Evolutionary conservation across 2,888 invertebrate species (phyloP).

Genomic region (Phengaris alcon): DNA sequence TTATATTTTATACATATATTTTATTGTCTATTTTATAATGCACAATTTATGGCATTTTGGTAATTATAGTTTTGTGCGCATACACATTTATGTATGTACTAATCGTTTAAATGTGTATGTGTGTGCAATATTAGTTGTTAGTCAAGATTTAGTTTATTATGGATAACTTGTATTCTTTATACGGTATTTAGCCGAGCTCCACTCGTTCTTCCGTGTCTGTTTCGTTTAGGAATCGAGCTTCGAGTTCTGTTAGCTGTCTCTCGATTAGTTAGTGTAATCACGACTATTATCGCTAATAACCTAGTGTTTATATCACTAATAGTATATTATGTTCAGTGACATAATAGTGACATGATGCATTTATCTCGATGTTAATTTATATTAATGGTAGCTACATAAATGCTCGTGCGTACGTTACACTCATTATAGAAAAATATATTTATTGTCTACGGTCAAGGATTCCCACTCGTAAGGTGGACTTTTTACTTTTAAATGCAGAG

Average conservation of each 20-base stretch:
- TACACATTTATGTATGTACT: slow-evolving; percentile 69
- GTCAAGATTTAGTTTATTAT: slow-evolving; percentile 62
- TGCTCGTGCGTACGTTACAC: slow-evolving; percentile 70
- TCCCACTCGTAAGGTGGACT: slow-evolving; percentile 56
- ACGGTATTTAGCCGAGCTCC: slow-evolving; percentile 43
- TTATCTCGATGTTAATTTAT: slow-evolving; percentile 78
- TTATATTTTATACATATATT: slow-evolving; percentile 74
- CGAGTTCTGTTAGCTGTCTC: slow-evolving; percentile 56
- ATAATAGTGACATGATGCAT: slow-evolving; percentile 78
- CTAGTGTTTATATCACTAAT: slow-evolving; percentile 49
- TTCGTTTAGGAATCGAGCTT: slow-evolving; percentile 51
- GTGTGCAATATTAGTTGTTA: slow-evolving; percentile 79
- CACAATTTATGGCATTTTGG: slow-evolving; percentile 74
- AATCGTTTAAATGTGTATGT: slow-evolving; percentile 75
- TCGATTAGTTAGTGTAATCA: slow-evolving; percentile 75
- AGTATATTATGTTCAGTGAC: slow-evolving; percentile 69
- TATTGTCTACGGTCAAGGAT: slow-evolving; percentile 56
- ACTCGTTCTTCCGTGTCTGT: slow-evolving; percentile 64
- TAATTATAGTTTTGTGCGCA: slow-evolving; percentile 73
- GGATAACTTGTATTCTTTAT: slow-evolving; percentile 48
- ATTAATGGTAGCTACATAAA: slow-evolving; percentile 76
- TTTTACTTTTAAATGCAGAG: slow-evolving; percentile 46
- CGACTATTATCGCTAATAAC: slow-evolving; percentile 66
- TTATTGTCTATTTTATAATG: slow-evolving; percentile 72
- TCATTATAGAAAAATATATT: slow-evolving; percentile 73